A percentile compares a stretch with the other conserved stretches of the same genome.
phyloP scores from a whole-genome alignment of 2,888 invertebrate genomes.

The Anarsia innoxiella region DNA sequence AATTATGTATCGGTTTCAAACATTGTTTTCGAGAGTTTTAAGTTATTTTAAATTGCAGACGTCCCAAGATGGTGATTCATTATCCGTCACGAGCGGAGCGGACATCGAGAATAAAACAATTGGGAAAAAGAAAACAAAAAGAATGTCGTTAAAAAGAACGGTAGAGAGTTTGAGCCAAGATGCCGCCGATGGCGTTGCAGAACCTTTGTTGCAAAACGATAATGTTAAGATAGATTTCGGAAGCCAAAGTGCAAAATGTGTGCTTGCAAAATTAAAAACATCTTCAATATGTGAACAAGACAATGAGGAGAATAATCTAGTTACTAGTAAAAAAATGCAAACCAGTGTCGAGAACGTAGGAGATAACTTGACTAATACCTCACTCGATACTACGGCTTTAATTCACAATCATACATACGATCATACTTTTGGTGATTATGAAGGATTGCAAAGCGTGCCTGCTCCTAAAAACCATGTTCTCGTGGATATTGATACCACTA shows the following conservation, averaged over 20 bases:
- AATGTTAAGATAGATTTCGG: slow-evolving; percentile 38
- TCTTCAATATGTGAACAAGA: slow-evolving; percentile 37
- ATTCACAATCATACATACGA: slow-evolving; percentile 55
- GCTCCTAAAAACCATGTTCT: slow-evolving; percentile 46
- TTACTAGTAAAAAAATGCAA: slow-evolving; percentile 28
- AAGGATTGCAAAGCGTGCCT: slow-evolving; percentile 25
- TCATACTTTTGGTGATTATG: slow-evolving; percentile 40
- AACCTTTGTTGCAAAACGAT: slow-evolving; percentile 58
- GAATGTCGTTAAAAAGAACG: slow-evolving; percentile 56
- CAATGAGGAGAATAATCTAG: slow-evolving; percentile 32
- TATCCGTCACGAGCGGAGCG: slow-evolving; percentile 55
- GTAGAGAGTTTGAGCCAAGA: slow-evolving; percentile 52
- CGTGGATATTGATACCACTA: slow-evolving; percentile 49
- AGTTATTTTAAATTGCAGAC: no score
- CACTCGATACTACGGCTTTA: slow-evolving; percentile 22
- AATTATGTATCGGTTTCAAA: no score
- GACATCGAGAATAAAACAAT: slow-evolving; percentile 60
- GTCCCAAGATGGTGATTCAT: slow-evolving; percentile 59
- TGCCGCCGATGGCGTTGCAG: slow-evolving; percentile 57
- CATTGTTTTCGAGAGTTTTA: not conserved
- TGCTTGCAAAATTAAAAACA: slow-evolving; percentile 56
- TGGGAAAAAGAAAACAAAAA: slow-evolving; percentile 63
- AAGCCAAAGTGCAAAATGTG: slow-evolving; percentile 58
- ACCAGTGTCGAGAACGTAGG: no score
- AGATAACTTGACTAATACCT: slow-evolving; percentile 24